These are phyloP conservation scores for Diplodus sargus DNA, from an alignment of 2,797 vertebrate genomes.

Conservation along the genomic window DNA sequence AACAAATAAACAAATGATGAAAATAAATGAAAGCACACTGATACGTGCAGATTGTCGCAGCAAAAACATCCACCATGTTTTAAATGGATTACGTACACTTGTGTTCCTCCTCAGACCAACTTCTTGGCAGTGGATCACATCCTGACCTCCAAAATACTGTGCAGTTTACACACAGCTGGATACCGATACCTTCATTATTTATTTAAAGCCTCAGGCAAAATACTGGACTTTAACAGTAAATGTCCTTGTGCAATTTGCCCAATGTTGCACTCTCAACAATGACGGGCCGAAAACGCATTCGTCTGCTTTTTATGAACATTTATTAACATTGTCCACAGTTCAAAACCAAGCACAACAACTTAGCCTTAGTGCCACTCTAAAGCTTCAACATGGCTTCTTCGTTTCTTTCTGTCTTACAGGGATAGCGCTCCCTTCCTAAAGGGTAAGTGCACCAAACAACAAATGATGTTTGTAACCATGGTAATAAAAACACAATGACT, in stretches of 20 bases:
- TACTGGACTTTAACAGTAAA: not conserved
- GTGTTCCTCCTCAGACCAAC: not conserved
- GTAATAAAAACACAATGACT: too few relatives aligned
- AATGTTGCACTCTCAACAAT: too few relatives aligned
- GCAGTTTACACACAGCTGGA: conserved; percentile 1
- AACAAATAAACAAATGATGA: not conserved
- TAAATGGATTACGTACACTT: not conserved
- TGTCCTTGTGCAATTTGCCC: not conserved
- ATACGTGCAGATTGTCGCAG: not conserved
- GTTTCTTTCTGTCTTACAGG: too few relatives aligned
- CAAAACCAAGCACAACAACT: too few relatives aligned
- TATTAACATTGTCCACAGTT: too few relatives aligned
- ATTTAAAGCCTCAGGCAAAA: not conserved
- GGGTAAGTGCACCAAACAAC: too few relatives aligned
- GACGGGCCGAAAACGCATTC: too few relatives aligned
- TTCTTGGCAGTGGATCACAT: not conserved
- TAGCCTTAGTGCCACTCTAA: too few relatives aligned
- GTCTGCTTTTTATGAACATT: too few relatives aligned
- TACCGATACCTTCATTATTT: not conserved
- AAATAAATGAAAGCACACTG: not conserved
- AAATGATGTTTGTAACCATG: too few relatives aligned
- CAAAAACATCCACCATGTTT: not conserved
- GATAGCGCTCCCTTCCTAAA: too few relatives aligned
- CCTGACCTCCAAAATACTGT: not conserved
- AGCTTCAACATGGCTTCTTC: too few relatives aligned